Conservation (phyloP, 2,888 invertebrate genomes). For the Thysanoteuthis rhombus region DNA sequence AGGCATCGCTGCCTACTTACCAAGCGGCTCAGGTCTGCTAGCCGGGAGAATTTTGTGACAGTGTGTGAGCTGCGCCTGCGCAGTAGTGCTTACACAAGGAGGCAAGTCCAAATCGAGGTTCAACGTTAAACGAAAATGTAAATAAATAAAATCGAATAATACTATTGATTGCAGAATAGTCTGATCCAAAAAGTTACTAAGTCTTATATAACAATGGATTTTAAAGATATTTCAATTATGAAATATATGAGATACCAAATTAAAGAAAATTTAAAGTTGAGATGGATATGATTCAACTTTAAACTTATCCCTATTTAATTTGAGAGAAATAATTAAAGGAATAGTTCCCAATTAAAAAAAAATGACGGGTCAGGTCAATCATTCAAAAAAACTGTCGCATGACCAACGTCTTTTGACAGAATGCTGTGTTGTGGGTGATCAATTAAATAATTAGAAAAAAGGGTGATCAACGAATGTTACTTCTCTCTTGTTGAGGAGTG, state of each 20-base stretch:
- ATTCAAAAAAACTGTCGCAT: no score
- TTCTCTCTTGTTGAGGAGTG: no score
- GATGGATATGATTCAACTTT: no score
- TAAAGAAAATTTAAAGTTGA: background rate
- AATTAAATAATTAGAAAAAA: no score
- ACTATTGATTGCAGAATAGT: background rate
- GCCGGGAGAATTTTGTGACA: background rate
- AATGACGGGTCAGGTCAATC: no score
- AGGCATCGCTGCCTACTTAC: background rate
- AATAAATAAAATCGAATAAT: background rate
- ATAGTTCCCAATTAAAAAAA: no score
- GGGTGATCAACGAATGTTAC: no score
- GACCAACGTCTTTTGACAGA: no score
- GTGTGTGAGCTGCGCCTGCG: slow-evolving; percentile 12
- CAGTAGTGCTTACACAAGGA: background rate
- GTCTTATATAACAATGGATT: background rate
- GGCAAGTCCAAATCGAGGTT: background rate
- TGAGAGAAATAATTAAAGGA: no score
- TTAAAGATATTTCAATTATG: background rate
- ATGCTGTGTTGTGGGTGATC: no score
- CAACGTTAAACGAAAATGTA: background rate
- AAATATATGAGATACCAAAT: background rate
- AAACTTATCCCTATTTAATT: no score
- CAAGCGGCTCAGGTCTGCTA: background rate
- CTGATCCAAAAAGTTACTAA: background rate